Base-by-base conservation (phyloP, 2,797 vertebrate genomes). In the Triplophysa bombifrons region DNA sequence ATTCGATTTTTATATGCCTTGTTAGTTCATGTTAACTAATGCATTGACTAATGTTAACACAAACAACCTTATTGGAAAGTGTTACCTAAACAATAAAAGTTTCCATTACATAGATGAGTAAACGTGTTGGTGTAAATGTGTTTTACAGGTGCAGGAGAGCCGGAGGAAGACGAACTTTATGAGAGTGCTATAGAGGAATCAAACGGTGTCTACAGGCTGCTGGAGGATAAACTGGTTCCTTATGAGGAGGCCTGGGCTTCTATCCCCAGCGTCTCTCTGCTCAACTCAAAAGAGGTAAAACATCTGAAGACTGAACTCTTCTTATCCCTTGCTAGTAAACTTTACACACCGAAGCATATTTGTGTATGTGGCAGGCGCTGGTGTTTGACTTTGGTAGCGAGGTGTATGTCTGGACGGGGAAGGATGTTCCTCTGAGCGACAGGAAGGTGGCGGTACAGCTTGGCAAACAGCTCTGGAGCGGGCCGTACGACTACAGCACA, bases 361-460 rank as follows among this genome's bases (percentile, higher is more conserved):
- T 30, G 22, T 82, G 34, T 68, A 67, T 72, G 22, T 46, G 10
- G 10, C 85, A 95, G 94, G 94, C 93, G 4, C 86, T 95, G 67
- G 93, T 95, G 85, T 94, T 94, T 87, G 94, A 95, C 84, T 95
- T 95, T 86, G 94, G 94, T 72, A 70, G 91, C 0, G 94, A 95
- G 81, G 90, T 95, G 79, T 95, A 95, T 3, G 91, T 95, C 0
- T 95, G 94, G 94, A 90, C 91, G 1, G 94, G 94, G 22, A 94
- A 94, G 85, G 94, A 94, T 13, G 94, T 95, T 80, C 81, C 93
- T 14, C 83, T 94, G 83, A 85, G 90, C 14, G 91, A 94, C 85
- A 91, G 94, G 74, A 95, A 95, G 86, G 89, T 94, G 38, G 94
- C 92, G 1, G 90, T 94, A 16, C 94, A 94, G 87, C 85, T 95